Conservation (phyloP, 2,113 vertebrate genomes). For the Odontesthes bonariensis region DNA sequence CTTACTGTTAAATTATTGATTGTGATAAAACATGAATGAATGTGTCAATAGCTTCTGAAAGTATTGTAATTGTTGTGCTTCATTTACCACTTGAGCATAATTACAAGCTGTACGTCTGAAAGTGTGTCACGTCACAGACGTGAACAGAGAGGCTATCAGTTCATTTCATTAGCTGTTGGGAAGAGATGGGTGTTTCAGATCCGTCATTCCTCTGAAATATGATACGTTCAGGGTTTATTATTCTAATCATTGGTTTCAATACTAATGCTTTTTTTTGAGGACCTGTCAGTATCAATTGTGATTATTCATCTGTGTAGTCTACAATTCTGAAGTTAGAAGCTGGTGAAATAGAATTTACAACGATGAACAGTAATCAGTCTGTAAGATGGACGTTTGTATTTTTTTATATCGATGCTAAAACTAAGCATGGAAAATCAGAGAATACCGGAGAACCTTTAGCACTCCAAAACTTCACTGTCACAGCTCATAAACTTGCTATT, state of each 20-base stretch:
- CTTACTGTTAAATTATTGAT: conserved; percentile 84
- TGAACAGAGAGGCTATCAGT: conserved; percentile 39
- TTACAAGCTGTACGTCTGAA: conserved; percentile 37
- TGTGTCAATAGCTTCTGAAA: conserved; percentile 77
- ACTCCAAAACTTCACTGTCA: too few relatives aligned
- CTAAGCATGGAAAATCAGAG: too few relatives aligned
- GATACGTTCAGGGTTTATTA: neutral
- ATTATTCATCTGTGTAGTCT: neutral
- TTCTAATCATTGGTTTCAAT: neutral
- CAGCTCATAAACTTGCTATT: too few relatives aligned
- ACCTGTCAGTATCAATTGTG: neutral
- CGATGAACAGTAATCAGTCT: too few relatives aligned
- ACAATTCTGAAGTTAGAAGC: neutral
- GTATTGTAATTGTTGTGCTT: conserved; percentile 70
- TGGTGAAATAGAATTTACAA: neutral
- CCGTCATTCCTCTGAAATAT: neutral
- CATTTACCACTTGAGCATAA: conserved; percentile 65
- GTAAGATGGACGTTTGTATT: too few relatives aligned
- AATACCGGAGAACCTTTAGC: too few relatives aligned
- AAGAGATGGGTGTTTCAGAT: conserved; percentile 24
- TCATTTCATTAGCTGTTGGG: conserved; percentile 38
- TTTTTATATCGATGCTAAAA: too few relatives aligned
- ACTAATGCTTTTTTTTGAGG: neutral
- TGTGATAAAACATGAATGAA: conserved; percentile 81
- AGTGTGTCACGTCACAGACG: conserved; percentile 47